These are phyloP conservation scores for Folsomia manolachei DNA, from an alignment of 2,888 invertebrate genomes.

Conservation along the genomic window DNA sequence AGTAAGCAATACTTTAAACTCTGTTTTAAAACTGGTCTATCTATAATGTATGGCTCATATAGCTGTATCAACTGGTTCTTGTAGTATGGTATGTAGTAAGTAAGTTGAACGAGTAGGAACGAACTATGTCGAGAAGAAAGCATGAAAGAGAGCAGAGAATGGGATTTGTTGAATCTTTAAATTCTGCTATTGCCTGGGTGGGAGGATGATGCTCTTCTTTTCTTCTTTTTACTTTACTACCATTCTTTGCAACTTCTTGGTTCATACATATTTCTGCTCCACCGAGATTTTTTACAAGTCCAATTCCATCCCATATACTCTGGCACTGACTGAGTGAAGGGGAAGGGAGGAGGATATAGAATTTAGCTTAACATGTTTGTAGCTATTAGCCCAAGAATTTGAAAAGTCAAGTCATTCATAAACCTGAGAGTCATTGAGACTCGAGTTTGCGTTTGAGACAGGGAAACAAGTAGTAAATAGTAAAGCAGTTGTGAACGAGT, in stretches of 20 bases:
- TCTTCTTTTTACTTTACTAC: too few species aligned
- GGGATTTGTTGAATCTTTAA: neutral
- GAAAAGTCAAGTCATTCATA: slow-evolving; percentile 22
- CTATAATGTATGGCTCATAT: neutral
- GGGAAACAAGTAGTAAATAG: neutral
- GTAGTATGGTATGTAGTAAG: too few species aligned
- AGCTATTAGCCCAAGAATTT: slow-evolving; percentile 12
- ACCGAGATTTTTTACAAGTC: neutral
- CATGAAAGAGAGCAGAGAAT: neutral
- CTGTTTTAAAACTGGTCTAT: neutral
- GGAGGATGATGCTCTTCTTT: neutral
- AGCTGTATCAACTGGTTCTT: neutral
- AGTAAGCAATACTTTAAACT: neutral
- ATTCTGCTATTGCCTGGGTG: neutral
- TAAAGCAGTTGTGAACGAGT: neutral
- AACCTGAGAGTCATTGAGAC: slow-evolving; percentile 16
- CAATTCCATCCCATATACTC: neutral
- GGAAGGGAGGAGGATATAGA: neutral
- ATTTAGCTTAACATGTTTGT: slow-evolving; percentile 9
- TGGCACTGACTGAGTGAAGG: too few species aligned
- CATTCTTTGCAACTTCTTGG: too few species aligned
- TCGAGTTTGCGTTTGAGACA: neutral
- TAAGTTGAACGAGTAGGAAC: neutral
- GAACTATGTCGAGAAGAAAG: neutral
- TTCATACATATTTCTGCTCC: neutral